Evolutionary conservation across 2,797 vertebrate species (phyloP).

Genomic region (Petrocephalus sullivani): DNA sequence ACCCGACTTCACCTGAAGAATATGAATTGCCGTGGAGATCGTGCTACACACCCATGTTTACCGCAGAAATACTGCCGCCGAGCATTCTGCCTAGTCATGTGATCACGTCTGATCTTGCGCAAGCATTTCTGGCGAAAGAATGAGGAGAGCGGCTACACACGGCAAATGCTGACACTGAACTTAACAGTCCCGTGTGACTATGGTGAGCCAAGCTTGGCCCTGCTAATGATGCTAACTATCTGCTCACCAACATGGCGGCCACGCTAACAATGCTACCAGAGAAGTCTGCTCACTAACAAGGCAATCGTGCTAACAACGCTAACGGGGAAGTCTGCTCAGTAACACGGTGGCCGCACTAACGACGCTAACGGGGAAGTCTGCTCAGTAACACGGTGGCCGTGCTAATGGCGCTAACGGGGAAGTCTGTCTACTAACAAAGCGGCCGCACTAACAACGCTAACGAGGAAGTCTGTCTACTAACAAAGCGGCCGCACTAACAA

Average conservation of each 20-base stretch:
- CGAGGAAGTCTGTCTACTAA: neutral
- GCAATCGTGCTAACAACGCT: neutral
- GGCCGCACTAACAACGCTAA: neutral
- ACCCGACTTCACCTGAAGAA: constrained; percentile 67
- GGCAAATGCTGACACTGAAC: neutral
- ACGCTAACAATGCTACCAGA: neutral
- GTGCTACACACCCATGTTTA: constrained; percentile 40
- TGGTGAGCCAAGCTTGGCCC: neutral
- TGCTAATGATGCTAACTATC: neutral
- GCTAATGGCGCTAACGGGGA: neutral
- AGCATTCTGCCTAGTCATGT: neutral
- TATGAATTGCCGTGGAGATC: constrained; percentile 84
- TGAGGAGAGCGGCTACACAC: neutral
- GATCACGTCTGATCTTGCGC: neutral
- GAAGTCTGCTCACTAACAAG: neutral
- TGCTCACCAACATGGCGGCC: neutral
- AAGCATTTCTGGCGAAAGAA: neutral
- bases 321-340: neutral
- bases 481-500: neutral
- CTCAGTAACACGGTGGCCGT: neutral
- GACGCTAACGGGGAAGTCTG: neutral
- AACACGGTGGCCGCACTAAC: neutral
- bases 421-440: neutral
- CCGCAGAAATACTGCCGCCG: neutral
- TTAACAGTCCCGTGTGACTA: neutral